These are phyloP conservation scores for Listronotus oregonensis DNA, from an alignment of 1,140 invertebrate genomes.

Conservation along the genomic window DNA sequence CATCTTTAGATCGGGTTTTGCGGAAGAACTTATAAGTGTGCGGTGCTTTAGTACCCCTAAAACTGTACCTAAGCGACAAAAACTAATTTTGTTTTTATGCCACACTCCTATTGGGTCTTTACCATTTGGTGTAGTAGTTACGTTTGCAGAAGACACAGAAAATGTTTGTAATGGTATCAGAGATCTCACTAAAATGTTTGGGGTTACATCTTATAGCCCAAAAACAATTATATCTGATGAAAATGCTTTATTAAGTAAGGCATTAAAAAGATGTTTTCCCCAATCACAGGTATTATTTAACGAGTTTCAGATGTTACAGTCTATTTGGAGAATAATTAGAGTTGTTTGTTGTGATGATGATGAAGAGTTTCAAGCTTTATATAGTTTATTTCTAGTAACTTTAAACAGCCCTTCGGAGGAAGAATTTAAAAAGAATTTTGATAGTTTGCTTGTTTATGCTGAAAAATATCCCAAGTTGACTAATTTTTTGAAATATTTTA, in stretches of 20 bases:
- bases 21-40: conserved; percentile 20
- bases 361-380: conserved; percentile 19
- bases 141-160: background rate
- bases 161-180: conserved; percentile 5
- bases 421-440: conserved; percentile 17
- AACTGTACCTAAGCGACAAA: conserved; percentile 2
- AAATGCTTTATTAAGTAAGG: conserved; percentile 1
- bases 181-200: background rate
- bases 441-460: conserved; percentile 16
- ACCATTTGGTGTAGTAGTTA: conserved; percentile 22
- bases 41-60: conserved; percentile 7
- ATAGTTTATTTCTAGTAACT: conserved; percentile 11
- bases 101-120: conserved; percentile 21
- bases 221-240: conserved; percentile 19
- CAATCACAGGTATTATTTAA: conserved; percentile 12
- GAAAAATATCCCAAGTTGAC: conserved; percentile 18
- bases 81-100: conserved; percentile 21
- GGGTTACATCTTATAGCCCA: conserved; percentile 10
- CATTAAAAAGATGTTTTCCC: conserved; percentile 11
- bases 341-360: conserved; percentile 10
- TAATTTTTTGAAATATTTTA: conserved; percentile 16
- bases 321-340: conserved; percentile 19
- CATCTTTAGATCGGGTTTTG: conserved; percentile 21
- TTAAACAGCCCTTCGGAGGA: conserved; percentile 7
- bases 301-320: conserved; percentile 26